A percentile compares a stretch with the other conserved stretches of the same genome.
Conservation (phyloP, 2,113 vertebrate genomes). For the Aphelocoma coerulescens region DNA sequence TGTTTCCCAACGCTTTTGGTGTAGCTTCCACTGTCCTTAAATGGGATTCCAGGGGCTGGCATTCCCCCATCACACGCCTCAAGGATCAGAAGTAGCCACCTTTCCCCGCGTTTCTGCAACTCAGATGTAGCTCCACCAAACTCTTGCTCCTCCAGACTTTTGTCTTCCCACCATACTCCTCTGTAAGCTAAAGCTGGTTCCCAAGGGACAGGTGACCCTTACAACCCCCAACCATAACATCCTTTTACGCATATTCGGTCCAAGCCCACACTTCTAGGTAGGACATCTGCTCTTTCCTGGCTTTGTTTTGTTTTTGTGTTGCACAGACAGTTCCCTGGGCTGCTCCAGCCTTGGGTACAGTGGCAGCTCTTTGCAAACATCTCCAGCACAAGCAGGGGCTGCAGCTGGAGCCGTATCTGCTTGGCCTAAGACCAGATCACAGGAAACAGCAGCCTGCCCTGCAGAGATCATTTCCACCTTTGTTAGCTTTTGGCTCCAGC, state of each 20-base stretch:
- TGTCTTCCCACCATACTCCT: neutral
- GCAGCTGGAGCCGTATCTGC: neutral
- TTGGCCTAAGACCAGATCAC: neutral
- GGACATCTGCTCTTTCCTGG: neutral
- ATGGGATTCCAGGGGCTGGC: neutral
- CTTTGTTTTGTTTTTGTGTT: neutral
- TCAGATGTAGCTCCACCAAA: neutral
- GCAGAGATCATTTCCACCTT: conserved; percentile 17
- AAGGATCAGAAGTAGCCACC: neutral
- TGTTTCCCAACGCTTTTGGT: neutral
- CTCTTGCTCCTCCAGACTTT: neutral
- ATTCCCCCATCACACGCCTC: accelerated
- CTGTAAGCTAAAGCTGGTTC: neutral
- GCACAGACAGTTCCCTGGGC: neutral
- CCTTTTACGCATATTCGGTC: neutral
- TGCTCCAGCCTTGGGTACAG: neutral
- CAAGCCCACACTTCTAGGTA: neutral
- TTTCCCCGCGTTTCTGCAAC: neutral
- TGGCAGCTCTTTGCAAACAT: neutral
- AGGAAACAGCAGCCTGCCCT: neutral
- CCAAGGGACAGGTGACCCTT: neutral
- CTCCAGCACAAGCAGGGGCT: neutral
- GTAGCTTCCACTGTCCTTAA: neutral
- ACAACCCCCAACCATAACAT: neutral
- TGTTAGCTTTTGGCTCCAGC: conserved; percentile 18